A percentile compares a stretch with the other conserved stretches of the same genome.
phyloP scores from a whole-genome alignment of 2,888 invertebrate species.

The Harmothoe impar region DNA sequence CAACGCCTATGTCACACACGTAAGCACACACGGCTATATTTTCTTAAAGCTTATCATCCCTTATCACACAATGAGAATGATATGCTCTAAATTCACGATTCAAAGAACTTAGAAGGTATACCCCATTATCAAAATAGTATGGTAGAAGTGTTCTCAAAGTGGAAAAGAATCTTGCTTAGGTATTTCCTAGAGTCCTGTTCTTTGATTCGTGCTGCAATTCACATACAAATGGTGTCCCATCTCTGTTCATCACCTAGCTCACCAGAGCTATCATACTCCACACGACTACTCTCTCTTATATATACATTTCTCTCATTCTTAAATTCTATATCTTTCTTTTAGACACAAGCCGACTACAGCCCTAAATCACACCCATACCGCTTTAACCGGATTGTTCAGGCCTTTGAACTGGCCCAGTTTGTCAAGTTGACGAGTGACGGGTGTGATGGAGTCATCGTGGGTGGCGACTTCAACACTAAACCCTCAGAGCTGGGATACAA shows the following conservation, averaged over 20 bases:
- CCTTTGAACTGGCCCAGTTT: constrained; percentile 97
- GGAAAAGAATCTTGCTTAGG: no score
- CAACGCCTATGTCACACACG: constrained; percentile 96
- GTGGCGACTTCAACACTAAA: constrained; percentile 97
- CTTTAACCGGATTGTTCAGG: constrained; percentile 95
- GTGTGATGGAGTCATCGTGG: constrained; percentile 91
- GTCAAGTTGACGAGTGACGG: constrained; percentile 90
- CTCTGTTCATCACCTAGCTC: no score
- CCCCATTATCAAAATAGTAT: no score
- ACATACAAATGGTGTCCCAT: no score
- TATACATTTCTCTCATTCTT: no score
- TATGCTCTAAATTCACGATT: not conserved
- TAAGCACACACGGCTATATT: constrained; percentile 86
- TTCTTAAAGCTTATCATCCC: no score
- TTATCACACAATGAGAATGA: not conserved
- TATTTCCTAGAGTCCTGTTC: no score
- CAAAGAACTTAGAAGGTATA: no score
- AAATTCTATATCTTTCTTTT: constrained; percentile 68
- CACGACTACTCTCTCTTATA: no score
- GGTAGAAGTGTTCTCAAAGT: no score
- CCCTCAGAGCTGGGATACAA: constrained; percentile 88
- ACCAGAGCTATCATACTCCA: no score
- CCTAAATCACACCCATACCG: constrained; percentile 88
- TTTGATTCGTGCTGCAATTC: no score
- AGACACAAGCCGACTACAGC: constrained; percentile 96